These are phyloP conservation scores for Hepsetus odoe DNA, from an alignment of 2,113 vertebrate genomes.

Conservation along the genomic window DNA sequence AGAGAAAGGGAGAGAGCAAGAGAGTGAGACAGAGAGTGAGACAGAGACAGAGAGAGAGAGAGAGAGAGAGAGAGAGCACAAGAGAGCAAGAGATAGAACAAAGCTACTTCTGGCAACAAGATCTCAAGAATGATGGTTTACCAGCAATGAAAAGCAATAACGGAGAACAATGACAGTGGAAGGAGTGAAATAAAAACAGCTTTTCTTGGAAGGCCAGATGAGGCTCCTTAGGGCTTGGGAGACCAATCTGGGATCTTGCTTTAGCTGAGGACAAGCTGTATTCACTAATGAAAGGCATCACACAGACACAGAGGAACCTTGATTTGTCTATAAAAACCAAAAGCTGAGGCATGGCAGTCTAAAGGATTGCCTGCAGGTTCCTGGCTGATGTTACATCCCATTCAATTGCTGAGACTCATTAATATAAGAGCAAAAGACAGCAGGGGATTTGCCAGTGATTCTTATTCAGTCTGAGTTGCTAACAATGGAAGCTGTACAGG, in stretches of 20 bases:
- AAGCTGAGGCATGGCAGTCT: constrained; percentile 44
- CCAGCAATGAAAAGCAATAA: constrained; percentile 40
- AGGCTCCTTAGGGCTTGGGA: constrained; percentile 43
- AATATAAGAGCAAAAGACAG: constrained; percentile 47
- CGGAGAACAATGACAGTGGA: constrained; percentile 14
- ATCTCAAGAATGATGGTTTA: constrained; percentile 21
- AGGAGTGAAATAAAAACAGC: constrained; percentile 40
- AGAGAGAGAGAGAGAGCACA: too few relatives aligned
- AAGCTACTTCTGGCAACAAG: constrained; percentile 7
- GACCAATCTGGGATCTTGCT: constrained; percentile 23
- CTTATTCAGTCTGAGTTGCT: constrained; percentile 26
- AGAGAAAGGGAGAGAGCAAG: constrained; percentile 52
- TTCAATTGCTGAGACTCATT: constrained; percentile 46
- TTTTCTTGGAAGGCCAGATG: constrained; percentile 48
- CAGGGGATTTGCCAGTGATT: constrained; percentile 20
- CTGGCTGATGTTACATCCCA: constrained; percentile 38
- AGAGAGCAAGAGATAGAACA: constrained; percentile 36
- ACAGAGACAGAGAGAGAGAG: constrained; percentile 41
- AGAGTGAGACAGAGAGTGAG: constrained; percentile 52
- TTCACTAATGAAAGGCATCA: constrained; percentile 48
- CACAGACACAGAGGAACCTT: constrained; percentile 26
- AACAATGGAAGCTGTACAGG: background rate
- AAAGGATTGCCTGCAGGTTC: constrained; percentile 48
- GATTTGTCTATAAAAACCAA: constrained; percentile 41
- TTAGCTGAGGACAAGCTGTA: constrained; percentile 23